Percentiles rank a stretch among this genome's conserved stretches.
phyloP scores from a whole-genome alignment of 2,797 vertebrate species.

The Aviceda cuculoides region DNA sequence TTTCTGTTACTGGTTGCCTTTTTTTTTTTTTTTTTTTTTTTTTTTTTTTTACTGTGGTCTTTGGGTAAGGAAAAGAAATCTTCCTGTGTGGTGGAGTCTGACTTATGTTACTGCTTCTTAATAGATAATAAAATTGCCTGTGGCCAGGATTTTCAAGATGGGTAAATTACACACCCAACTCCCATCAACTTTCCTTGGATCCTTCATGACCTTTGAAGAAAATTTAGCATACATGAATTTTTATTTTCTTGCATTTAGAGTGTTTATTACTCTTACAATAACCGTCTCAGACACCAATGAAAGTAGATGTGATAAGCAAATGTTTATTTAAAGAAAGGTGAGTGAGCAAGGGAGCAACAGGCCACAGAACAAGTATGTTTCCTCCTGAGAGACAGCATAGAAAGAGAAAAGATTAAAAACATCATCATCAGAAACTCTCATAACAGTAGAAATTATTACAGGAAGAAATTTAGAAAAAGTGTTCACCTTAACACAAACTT shows the following conservation, averaged over 20 bases:
- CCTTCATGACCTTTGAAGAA: not conserved
- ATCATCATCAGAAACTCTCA: not conserved
- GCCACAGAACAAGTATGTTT: not conserved
- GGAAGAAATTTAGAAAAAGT: not conserved
- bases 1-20: not conserved
- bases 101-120: not conserved
- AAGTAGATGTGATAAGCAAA: not conserved
- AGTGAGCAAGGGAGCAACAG: not conserved
- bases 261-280: not conserved
- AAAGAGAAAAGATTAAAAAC: not conserved
- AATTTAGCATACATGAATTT: not conserved
- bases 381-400: not conserved
- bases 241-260: not conserved
- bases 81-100: not conserved
- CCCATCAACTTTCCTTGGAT: not conserved
- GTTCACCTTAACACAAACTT: not conserved
- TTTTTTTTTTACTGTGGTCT: not conserved
- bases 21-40: not conserved
- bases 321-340: not conserved
- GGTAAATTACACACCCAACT: not conserved
- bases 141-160: not conserved
- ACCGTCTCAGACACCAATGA: accelerated
- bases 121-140: not conserved
- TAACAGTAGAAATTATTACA: not conserved
- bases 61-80: not conserved